Conservation (phyloP, 1,140 invertebrate genomes). For the Rhagoletis zephyria region DNA sequence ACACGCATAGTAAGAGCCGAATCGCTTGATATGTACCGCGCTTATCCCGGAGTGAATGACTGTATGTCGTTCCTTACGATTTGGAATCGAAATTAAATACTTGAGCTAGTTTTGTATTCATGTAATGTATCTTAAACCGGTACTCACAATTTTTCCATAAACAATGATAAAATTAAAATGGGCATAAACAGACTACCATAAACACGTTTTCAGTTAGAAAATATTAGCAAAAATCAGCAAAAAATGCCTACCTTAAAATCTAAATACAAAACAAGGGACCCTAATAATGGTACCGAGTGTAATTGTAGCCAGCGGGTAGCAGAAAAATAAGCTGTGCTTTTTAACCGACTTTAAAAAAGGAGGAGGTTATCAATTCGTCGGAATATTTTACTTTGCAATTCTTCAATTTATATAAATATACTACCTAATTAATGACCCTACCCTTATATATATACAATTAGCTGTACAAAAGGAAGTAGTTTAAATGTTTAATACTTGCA, state of each 20-base stretch:
- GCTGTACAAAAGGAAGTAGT: slow-evolving; percentile 37
- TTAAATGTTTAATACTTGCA: slow-evolving; percentile 35
- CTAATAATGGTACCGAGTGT: background rate
- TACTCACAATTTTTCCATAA: background rate
- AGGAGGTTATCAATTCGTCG: background rate
- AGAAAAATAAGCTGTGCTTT: background rate
- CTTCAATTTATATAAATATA: background rate
- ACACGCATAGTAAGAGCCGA: background rate
- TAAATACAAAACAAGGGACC: background rate
- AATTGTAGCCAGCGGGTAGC: background rate
- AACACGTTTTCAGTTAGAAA: background rate
- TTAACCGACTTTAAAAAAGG: background rate
- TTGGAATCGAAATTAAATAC: background rate
- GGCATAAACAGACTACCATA: background rate
- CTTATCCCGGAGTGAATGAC: background rate
- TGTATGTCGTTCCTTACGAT: background rate
- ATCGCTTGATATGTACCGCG: background rate
- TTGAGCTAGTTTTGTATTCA: background rate
- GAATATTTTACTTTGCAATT: background rate
- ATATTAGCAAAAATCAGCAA: background rate
- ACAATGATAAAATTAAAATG: background rate
- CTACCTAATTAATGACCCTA: background rate
- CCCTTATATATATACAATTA: background rate
- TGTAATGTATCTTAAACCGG: background rate
- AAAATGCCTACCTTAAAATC: background rate